These are phyloP conservation scores for Gambusia yucatana DNA, from an alignment of 2,797 vertebrate genomes.

Conservation along the genomic window DNA sequence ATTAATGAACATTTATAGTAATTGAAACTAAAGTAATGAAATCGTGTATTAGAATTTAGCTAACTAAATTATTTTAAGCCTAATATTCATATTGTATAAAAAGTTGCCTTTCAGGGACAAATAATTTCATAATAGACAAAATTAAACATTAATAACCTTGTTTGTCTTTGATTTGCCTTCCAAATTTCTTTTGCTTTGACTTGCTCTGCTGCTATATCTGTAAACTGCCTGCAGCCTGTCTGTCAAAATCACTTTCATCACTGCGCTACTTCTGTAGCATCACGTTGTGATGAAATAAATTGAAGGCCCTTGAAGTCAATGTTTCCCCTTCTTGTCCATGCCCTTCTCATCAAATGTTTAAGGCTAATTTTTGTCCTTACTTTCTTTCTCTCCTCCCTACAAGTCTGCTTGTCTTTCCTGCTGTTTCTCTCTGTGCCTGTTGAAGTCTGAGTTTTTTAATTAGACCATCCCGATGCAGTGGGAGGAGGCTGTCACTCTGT, in stretches of 20 bases:
- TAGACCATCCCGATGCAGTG: constrained; percentile 31
- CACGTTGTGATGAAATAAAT: constrained; percentile 50
- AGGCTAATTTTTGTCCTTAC: not conserved
- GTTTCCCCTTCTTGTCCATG: constrained; percentile 24
- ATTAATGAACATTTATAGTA: not conserved
- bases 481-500: constrained; percentile 17
- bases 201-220: constrained; percentile 68
- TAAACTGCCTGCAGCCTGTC: constrained; percentile 55
- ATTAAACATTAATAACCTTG: constrained; percentile 29
- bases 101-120: not conserved
- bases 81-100: not conserved
- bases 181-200: constrained; percentile 37
- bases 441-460: constrained; percentile 35
- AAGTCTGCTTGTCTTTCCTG: not conserved
- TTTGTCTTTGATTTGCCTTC: constrained; percentile 64
- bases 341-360: constrained; percentile 30
- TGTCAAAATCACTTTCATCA: constrained; percentile 75
- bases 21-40: not conserved
- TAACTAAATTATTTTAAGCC: not conserved
- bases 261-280: constrained; percentile 60
- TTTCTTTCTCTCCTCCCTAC: constrained; percentile 1
- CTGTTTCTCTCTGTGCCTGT: constrained; percentile 1
- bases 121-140: constrained; percentile 14
- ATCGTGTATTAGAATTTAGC: too few relatives aligned
- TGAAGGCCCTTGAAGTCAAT: constrained; percentile 66